Percentiles rank a stretch among this genome's conserved stretches.
phyloP scores from a whole-genome alignment of 2,888 invertebrate species.

The Proisotoma minuta region DNA sequence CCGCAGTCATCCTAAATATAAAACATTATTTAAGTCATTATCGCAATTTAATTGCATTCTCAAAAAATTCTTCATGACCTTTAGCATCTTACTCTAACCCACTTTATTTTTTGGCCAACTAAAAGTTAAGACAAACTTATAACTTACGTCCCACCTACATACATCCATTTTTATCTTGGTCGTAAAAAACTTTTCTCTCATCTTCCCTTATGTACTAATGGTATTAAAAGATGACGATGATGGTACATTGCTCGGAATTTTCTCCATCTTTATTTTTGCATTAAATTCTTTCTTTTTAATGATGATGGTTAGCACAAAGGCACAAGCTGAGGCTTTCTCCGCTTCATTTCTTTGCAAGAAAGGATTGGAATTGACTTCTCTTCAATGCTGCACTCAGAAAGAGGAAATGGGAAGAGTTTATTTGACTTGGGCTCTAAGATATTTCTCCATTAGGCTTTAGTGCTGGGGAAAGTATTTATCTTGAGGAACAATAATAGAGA shows the following conservation, averaged over 20 bases:
- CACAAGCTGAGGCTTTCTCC: neutral
- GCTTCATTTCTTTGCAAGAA: no score
- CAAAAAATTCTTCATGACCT: no score
- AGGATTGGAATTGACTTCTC: neutral
- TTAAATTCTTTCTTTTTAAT: slow-evolving; percentile 16
- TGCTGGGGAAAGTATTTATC: neutral
- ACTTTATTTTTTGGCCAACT: no score
- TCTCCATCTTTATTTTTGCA: slow-evolving; percentile 3
- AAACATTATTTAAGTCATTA: no score
- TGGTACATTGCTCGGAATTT: slow-evolving; percentile 5
- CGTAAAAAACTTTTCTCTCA: neutral
- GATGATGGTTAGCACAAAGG: slow-evolving; percentile 6
- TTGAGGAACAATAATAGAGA: neutral
- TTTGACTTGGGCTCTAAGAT: no score
- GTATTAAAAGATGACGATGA: slow-evolving; percentile 5
- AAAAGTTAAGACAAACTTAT: no score
- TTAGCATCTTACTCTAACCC: no score
- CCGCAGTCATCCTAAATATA: no score
- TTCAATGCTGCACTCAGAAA: neutral
- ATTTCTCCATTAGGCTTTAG: neutral
- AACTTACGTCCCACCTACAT: neutral
- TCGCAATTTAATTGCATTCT: no score
- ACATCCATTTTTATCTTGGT: neutral
- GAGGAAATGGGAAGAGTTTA: neutral
- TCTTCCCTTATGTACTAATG: neutral